phyloP scores from a whole-genome alignment of 35 echinoderm and acorn worm species.

The Apostichopus parvimensis region DNA sequence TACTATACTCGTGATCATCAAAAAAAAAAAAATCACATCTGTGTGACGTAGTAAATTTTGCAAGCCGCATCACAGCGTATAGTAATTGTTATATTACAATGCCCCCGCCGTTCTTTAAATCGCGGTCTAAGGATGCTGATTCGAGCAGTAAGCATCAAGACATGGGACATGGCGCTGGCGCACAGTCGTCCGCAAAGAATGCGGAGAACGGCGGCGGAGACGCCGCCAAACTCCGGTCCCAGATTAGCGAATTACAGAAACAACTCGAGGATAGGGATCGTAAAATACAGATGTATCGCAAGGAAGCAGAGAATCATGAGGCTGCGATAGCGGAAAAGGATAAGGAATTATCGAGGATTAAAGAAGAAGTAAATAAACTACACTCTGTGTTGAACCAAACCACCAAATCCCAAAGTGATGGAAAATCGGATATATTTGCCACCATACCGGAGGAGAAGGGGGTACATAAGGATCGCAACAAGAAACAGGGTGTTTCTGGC shows the following conservation, averaged over 20 bases:
- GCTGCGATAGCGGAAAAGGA: constrained; percentile 63
- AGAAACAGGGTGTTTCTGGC: constrained; percentile 97
- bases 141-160: constrained; percentile 42
- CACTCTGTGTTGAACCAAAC: constrained; percentile 76
- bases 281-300: constrained; percentile 53
- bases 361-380: constrained; percentile 92
- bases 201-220: constrained; percentile 53
- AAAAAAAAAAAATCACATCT: background rate
- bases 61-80: background rate
- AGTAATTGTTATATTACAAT: constrained; percentile 10
- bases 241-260: constrained; percentile 62
- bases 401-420: constrained; percentile 23
- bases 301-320: constrained; percentile 56
- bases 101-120: constrained; percentile 59
- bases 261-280: constrained; percentile 68
- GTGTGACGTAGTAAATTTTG: background rate
- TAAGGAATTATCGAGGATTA: constrained; percentile 65
- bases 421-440: constrained; percentile 50
- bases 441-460: constrained; percentile 63
- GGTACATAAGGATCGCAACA: constrained; percentile 80
- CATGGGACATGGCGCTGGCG: constrained; percentile 56
- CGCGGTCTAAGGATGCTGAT: constrained; percentile 53
- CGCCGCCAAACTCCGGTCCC: constrained; percentile 63
- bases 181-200: constrained; percentile 9
- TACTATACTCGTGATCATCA: background rate